A percentile compares a stretch with the other conserved stretches of the same genome.
Evolutionary conservation across 1,140 invertebrate genomes (phyloP).

Genomic region (Lepidurus couesii): DNA sequence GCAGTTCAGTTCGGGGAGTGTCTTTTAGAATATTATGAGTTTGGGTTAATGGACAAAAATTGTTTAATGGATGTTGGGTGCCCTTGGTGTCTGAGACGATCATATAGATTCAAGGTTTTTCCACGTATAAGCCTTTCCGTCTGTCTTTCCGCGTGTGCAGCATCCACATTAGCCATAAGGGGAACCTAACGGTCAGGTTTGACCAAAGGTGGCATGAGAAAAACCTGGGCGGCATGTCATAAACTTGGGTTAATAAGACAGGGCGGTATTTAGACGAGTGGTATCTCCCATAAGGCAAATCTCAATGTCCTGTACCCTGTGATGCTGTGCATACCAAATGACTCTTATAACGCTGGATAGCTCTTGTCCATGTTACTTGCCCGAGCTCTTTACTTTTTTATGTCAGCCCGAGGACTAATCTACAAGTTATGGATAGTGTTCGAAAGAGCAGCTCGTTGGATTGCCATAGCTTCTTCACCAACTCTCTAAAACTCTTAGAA

Average conservation of each 20-base stretch:
- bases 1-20: neutral
- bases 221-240: conserved; percentile 17
- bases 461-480: neutral
- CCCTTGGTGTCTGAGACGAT: neutral
- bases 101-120: neutral
- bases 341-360: neutral
- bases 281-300: conserved; percentile 17
- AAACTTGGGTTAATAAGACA: conserved; percentile 22
- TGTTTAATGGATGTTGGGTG: conserved; percentile 8
- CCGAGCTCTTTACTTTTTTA: neutral
- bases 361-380: neutral
- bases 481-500: neutral
- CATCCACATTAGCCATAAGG: conserved; percentile 19
- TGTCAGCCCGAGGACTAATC: neutral
- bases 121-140: neutral
- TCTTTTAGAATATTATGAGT: neutral
- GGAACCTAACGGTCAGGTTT: conserved; percentile 14
- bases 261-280: conserved; percentile 10
- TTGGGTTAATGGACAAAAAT: neutral
- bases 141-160: conserved; percentile 2
- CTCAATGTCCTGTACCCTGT: conserved; percentile 5
- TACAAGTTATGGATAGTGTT: conserved; percentile 11
- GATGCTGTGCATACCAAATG: conserved; percentile 21
- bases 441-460: neutral
- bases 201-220: conserved; percentile 21